Conservation (phyloP, 1,140 invertebrate genomes). For the Spodoptera litura region DNA sequence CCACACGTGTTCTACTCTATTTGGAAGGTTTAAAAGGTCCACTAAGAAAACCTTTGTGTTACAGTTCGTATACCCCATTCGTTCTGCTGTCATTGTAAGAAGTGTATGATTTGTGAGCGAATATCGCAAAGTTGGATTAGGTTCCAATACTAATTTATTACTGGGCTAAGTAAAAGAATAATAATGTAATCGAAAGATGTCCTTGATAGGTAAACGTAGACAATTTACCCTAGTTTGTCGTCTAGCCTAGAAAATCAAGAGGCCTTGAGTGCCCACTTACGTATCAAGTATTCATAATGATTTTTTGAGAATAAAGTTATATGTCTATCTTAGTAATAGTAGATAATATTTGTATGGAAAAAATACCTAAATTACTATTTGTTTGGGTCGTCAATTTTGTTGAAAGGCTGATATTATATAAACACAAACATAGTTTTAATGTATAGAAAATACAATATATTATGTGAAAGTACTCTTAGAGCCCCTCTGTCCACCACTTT, state of each 20-base stretch:
- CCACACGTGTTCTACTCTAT: constrained; percentile 70
- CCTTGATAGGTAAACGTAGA: not conserved
- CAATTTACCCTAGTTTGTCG: not conserved
- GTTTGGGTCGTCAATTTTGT: too few relatives aligned
- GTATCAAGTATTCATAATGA: too few relatives aligned
- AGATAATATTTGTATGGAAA: too few relatives aligned
- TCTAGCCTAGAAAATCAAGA: not conserved
- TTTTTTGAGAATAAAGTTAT: too few relatives aligned
- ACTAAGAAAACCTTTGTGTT: constrained; percentile 60
- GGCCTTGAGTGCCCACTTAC: not conserved
- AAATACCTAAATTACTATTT: too few relatives aligned
- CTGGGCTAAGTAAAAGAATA: not conserved
- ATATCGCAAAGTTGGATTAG: constrained; percentile 32
- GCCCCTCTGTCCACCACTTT: constrained; percentile 19
- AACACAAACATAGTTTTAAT: too few relatives aligned
- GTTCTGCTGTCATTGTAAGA: constrained; percentile 58
- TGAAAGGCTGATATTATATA: too few relatives aligned
- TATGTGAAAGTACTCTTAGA: not conserved
- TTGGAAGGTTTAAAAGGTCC: constrained; percentile 70
- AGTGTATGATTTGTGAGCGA: constrained; percentile 49
- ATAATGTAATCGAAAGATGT: too few relatives aligned
- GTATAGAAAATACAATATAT: not conserved
- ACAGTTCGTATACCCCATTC: constrained; percentile 54
- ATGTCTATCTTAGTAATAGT: too few relatives aligned
- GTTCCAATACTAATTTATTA: not conserved